Evolutionary conservation across 2,113 vertebrate species (phyloP).

Genomic region (Salvelinus sp.): DNA sequence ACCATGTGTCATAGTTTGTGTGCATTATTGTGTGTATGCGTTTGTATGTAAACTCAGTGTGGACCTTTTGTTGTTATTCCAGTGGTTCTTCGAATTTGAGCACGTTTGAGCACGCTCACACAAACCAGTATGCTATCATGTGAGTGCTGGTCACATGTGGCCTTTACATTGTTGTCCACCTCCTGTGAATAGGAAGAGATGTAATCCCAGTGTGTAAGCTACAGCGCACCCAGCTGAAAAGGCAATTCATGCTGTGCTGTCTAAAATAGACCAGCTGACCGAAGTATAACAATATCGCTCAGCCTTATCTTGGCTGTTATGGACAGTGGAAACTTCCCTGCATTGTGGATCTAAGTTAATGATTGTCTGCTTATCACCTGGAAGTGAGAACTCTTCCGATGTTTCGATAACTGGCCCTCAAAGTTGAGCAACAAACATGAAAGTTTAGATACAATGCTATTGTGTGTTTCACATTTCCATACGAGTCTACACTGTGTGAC

Average conservation of each 20-base stretch:
- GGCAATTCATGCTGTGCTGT: not conserved
- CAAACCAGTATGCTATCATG: not conserved
- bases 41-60: not conserved
- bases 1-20: not conserved
- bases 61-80: not conserved
- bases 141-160: not conserved
- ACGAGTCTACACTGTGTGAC: not conserved
- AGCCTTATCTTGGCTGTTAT: slow-evolving; percentile 38
- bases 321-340: slow-evolving; percentile 28
- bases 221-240: slow-evolving; percentile 14
- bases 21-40: not conserved
- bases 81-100: not conserved
- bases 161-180: not conserved
- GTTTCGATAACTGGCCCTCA: not conserved
- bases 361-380: slow-evolving; percentile 20
- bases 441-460: not conserved
- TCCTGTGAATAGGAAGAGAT: not conserved
- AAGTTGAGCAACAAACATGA: not conserved
- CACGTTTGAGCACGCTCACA: not conserved
- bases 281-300: slow-evolving; percentile 30
- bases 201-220: slow-evolving; percentile 14
- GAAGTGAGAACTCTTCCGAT: slow-evolving; percentile 16
- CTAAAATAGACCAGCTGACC: slow-evolving; percentile 20
- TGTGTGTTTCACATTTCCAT: not conserved
- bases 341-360: slow-evolving; percentile 52